Evolutionary conservation across 2,888 invertebrate species (phyloP), one percentile per base, ranked within the genome.

Genomic region (Drosophila aldrichi): DNA sequence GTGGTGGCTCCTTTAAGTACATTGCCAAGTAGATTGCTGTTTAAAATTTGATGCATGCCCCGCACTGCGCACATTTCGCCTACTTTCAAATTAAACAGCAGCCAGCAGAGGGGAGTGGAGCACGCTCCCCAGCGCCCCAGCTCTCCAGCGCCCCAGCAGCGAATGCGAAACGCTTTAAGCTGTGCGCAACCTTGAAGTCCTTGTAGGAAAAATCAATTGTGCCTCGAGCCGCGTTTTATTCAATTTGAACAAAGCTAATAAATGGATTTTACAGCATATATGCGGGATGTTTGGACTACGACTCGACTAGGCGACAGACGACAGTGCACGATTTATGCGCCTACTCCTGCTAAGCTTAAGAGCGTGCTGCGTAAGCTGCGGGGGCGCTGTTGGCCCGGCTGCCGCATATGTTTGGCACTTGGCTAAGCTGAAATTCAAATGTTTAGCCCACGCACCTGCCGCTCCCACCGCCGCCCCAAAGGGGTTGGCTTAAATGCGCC

Each of bases 351-450:
- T 78, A 85, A 91, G 89, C 91, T 79, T 72, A 79, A 89, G 88
- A 91, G 88, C 79, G 86, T 77, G 79, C 79, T 75, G 85, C 79
- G 78, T 87, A 87, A 85, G 79, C 85, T 83, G 74, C 79, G 72
- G 66, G 18, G 34, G 54, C 52, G 41, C 12, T 22, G 54, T 12
- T 25, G 57, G 20, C 54, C 52, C 58, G 66, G 68, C 60, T 77
- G 77, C 67, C 85, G 74, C 84, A 86, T 77, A 89, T 84, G 83
- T 88, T 82, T 77, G 75, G 54, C 70, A 67, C 70, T 70, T 74
- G 70, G 65, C 75, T 89, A 85, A 88, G 80, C 82, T 80, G 85
- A 88, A 90, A 90, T 85, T 88, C 90, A 90, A 90, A 89, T 81
- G 79, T 88, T 86, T 82, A 74, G 72, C 66, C 63, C 69, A 58